Evolutionary conservation across 1,140 invertebrate genomes (phyloP).

Genomic region (Tetragnatha versicolor): DNA sequence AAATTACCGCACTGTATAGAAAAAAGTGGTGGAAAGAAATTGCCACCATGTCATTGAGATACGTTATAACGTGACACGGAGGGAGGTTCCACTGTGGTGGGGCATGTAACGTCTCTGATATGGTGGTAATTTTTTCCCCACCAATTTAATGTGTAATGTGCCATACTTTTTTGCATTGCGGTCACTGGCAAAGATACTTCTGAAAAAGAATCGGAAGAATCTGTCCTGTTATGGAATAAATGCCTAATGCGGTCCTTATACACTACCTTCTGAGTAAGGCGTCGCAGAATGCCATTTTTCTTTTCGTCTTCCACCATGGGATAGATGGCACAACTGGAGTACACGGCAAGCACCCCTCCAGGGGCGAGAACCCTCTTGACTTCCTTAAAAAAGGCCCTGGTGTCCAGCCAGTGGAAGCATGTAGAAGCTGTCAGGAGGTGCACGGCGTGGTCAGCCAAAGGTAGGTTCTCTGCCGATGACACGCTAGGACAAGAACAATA

Average conservation of each 20-base stretch:
- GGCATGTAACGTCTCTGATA: too few relatives aligned
- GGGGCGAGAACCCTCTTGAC: slow-evolving; percentile 59
- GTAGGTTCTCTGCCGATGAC: slow-evolving; percentile 62
- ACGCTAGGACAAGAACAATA: slow-evolving; percentile 58
- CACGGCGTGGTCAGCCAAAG: slow-evolving; percentile 59
- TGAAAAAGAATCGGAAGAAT: too few relatives aligned
- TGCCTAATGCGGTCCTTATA: neutral
- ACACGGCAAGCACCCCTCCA: slow-evolving; percentile 59
- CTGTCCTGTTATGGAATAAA: neutral
- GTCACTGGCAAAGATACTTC: too few relatives aligned
- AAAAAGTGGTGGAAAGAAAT: too few relatives aligned
- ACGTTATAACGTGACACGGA: too few relatives aligned
- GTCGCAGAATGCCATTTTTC: neutral
- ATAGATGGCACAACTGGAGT: neutral
- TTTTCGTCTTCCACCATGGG: neutral
- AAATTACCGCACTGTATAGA: too few relatives aligned
- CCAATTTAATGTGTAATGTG: too few relatives aligned
- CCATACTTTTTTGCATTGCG: too few relatives aligned
- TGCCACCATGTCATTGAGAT: too few relatives aligned
- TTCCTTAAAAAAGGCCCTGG: slow-evolving; percentile 60
- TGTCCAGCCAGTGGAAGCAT: slow-evolving; percentile 62
- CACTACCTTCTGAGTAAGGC: neutral
- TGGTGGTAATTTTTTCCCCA: too few relatives aligned
- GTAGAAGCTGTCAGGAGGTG: slow-evolving; percentile 61
- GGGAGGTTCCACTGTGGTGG: too few relatives aligned